These are phyloP conservation scores for Haliaeetus leucogaster DNA, from an alignment of 2,113 vertebrate genomes.

Conservation along the genomic window DNA sequence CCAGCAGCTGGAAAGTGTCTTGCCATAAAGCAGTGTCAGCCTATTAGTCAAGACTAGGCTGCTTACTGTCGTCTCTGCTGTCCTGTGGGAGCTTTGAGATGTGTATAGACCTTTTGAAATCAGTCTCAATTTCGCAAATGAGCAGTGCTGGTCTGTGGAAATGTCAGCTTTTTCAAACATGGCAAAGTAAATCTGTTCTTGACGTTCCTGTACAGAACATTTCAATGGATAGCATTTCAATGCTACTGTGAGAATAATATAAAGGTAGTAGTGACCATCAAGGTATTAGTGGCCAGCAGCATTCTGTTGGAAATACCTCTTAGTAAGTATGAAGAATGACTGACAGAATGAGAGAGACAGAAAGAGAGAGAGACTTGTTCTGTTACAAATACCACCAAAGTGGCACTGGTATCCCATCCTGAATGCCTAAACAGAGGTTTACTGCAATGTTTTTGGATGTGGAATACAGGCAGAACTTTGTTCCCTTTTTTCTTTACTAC, in stretches of 20 bases:
- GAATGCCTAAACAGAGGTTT: neutral
- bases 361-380: neutral
- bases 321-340: neutral
- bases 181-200: neutral
- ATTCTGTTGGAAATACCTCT: neutral
- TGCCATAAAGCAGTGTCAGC: neutral
- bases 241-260: neutral
- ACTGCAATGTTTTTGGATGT: neutral
- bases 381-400: neutral
- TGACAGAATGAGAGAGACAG: neutral
- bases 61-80: neutral
- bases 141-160: neutral
- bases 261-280: neutral
- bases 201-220: neutral
- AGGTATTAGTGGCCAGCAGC: neutral
- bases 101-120: neutral
- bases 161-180: conserved; percentile 26
- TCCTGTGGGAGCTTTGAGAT: neutral
- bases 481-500: neutral
- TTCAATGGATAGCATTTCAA: neutral
- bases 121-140: neutral
- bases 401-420: neutral
- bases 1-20: neutral
- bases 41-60: neutral
- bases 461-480: neutral